A percentile compares a stretch with the other conserved stretches of the same genome.
These are phyloP conservation scores for Drosophila bocki DNA, from an alignment of 1,140 invertebrate species.

Conservation along the genomic window DNA sequence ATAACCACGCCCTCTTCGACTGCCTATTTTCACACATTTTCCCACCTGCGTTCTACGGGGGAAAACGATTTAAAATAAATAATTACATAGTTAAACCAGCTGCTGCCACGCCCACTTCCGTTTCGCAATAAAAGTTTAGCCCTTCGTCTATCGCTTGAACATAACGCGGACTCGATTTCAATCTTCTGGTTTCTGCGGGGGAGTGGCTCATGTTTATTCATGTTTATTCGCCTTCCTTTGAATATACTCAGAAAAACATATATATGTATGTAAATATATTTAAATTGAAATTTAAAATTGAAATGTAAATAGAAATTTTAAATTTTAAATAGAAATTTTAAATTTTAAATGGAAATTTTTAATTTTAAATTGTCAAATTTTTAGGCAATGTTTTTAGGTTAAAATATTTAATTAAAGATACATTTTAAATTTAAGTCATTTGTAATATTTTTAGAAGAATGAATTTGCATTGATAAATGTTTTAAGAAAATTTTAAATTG, in stretches of 20 bases:
- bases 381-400: background rate
- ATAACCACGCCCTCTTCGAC: slow-evolving; percentile 23
- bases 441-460: background rate
- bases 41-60: background rate
- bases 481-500: background rate
- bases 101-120: slow-evolving; percentile 21
- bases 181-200: slow-evolving; percentile 42
- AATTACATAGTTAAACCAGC: slow-evolving; percentile 59
- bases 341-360: too few relatives aligned
- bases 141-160: slow-evolving; percentile 17
- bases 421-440: background rate
- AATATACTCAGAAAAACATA: background rate
- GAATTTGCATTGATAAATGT: background rate
- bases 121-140: slow-evolving; percentile 30
- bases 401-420: background rate
- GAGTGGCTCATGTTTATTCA: slow-evolving; percentile 74
- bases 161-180: slow-evolving; percentile 67
- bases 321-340: too few relatives aligned
- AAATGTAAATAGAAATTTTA: too few relatives aligned
- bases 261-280: too few relatives aligned
- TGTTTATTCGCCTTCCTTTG: background rate
- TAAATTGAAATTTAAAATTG: background rate
- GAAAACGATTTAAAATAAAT: slow-evolving; percentile 66
- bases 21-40: slow-evolving; percentile 3
- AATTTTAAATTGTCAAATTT: too few relatives aligned